Conservation (phyloP, 1,140 invertebrate genomes). For the Ostrea edulis region DNA sequence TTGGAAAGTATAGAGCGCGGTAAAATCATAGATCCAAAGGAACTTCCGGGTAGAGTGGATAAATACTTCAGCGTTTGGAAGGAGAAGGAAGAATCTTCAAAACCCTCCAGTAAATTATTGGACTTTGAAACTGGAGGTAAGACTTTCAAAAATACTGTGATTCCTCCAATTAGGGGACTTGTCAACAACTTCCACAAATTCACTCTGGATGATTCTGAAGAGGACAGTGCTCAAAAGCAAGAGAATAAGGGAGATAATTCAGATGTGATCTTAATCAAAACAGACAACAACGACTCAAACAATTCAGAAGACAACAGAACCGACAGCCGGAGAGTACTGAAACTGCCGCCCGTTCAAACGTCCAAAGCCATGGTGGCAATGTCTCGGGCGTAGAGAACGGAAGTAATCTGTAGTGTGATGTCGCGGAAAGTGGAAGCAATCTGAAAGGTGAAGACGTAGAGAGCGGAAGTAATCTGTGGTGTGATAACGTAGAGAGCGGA, state of each 20-base stretch:
- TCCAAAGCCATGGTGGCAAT: conserved; percentile 24
- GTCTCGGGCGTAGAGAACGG: not conserved
- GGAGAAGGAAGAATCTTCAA: conserved; percentile 13
- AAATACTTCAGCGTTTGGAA: conserved; percentile 53
- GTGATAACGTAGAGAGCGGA: no score
- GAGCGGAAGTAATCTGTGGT: not conserved
- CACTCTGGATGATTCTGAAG: conserved; percentile 26
- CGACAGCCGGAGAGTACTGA: conserved; percentile 12
- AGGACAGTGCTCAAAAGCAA: not conserved
- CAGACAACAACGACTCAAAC: not conserved
- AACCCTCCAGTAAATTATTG: conserved; percentile 34
- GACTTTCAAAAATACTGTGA: conserved; percentile 24
- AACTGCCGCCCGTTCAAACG: conserved; percentile 28
- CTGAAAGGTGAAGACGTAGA: not conserved
- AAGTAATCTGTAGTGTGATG: not conserved
- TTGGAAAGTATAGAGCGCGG: conserved; percentile 54
- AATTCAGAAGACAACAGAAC: not conserved
- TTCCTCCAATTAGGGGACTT: conserved; percentile 53
- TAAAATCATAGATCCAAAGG: conserved; percentile 54
- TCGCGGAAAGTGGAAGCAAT: no score
- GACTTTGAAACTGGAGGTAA: not conserved
- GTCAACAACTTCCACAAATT: conserved; percentile 46
- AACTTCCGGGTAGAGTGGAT: conserved; percentile 49
- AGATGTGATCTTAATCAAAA: not conserved
- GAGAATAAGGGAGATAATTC: not conserved